phyloP scores from a whole-genome alignment of 2,888 invertebrate genomes.

The Alloplasta piceator region DNA sequence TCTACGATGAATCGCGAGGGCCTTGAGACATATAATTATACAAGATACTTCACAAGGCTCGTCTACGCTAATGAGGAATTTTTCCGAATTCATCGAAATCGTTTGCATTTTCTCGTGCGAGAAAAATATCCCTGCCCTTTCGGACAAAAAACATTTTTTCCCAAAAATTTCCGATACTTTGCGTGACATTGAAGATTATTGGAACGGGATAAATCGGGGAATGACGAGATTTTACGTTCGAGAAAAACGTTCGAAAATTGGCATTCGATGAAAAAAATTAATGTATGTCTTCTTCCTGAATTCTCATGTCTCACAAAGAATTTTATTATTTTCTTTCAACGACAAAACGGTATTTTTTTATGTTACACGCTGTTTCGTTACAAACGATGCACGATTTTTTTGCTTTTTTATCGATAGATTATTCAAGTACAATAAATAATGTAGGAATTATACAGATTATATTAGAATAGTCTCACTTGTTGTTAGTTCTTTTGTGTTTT shows the following conservation, averaged over 20 bases:
- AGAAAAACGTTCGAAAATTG: too few relatives aligned
- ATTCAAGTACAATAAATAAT: conserved; percentile 61
- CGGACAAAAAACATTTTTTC: not conserved
- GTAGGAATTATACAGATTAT: conserved; percentile 24
- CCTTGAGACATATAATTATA: conserved; percentile 33
- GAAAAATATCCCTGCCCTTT: not conserved
- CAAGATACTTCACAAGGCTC: conserved; percentile 23
- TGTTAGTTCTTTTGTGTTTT: conserved; percentile 39
- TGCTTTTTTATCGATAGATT: conserved; percentile 34
- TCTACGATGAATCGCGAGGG: conserved; percentile 9
- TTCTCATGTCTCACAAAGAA: conserved; percentile 35
- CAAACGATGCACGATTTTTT: conserved; percentile 4
- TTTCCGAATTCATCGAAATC: conserved; percentile 43
- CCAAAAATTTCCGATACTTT: not conserved
- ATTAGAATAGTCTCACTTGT: conserved; percentile 18
- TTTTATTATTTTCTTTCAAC: conserved; percentile 43
- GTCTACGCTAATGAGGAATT: conserved; percentile 48
- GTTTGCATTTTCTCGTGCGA: not conserved
- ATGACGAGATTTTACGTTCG: too few relatives aligned
- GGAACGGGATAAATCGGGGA: not conserved
- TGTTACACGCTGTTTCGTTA: conserved; percentile 51
- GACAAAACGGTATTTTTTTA: conserved; percentile 36
- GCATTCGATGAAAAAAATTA: too few relatives aligned
- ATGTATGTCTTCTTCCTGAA: not conserved
- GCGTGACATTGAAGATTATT: too few relatives aligned